Conservation (phyloP, 1,140 invertebrate species). For the Caenorhabditis tropicalis region DNA sequence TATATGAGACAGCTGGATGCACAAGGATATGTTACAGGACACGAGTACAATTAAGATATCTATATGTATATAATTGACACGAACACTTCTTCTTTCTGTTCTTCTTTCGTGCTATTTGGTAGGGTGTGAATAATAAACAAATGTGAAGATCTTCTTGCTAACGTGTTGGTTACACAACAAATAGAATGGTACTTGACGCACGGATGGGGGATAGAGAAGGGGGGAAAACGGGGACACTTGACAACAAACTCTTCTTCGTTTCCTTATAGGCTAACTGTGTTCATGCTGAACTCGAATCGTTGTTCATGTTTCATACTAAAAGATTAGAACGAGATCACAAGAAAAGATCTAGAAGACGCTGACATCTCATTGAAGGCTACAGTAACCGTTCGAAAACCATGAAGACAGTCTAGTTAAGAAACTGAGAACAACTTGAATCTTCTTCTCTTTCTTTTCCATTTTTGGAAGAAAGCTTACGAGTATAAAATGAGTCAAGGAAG, state of each 20-base stretch:
- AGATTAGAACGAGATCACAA: too few species aligned
- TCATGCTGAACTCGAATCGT: neutral
- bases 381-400: too few species aligned
- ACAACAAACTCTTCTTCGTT: neutral
- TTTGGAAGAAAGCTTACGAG: too few species aligned
- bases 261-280: neutral
- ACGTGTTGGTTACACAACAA: slow-evolving; percentile 35
- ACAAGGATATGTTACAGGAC: slow-evolving; percentile 21
- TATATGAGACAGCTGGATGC: slow-evolving; percentile 93
- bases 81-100: neutral
- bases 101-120: neutral
- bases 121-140: slow-evolving; percentile 39
- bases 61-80: slow-evolving; percentile 13
- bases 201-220: neutral
- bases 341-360: too few species aligned
- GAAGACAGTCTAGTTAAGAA: too few species aligned
- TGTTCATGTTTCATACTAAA: too few species aligned
- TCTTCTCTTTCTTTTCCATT: too few species aligned
- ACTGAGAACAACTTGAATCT: too few species aligned
- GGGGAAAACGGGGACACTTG: slow-evolving; percentile 16
- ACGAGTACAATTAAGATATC: neutral
- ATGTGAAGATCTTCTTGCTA: slow-evolving; percentile 27
- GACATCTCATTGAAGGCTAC: too few species aligned
- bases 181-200: slow-evolving; percentile 30
- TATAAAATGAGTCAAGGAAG: too few species aligned